phyloP scores from a whole-genome alignment of 2,888 invertebrate genomes.

The Orthonevra nobilis region DNA sequence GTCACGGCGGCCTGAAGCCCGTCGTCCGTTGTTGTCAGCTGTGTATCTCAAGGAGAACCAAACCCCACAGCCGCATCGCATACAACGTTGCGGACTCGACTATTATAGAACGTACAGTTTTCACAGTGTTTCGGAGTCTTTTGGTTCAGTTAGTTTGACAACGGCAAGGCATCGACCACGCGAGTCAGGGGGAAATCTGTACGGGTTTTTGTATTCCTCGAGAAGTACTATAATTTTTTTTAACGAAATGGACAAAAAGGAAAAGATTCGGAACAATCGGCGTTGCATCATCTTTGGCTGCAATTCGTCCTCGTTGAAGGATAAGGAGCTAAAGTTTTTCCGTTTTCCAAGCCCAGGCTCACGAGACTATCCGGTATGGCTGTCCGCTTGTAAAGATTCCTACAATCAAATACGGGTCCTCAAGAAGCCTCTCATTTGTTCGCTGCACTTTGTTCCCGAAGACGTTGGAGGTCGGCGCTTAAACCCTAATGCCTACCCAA shows the following conservation, averaged over 20 bases:
- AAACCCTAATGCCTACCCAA: slow-evolving; percentile 76
- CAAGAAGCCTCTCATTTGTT: slow-evolving; percentile 78
- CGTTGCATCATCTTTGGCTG: slow-evolving; percentile 79
- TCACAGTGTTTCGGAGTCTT: slow-evolving; percentile 59
- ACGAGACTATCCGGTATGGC: slow-evolving; percentile 77
- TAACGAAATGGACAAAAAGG: slow-evolving; percentile 32
- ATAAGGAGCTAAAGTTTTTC: slow-evolving; percentile 78
- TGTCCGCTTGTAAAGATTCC: slow-evolving; percentile 78
- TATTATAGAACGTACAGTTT: slow-evolving; percentile 58
- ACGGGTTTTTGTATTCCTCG: slow-evolving; percentile 9
- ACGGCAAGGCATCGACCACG: slow-evolving; percentile 40
- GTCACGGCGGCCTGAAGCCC: slow-evolving; percentile 70
- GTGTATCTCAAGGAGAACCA: slow-evolving; percentile 64
- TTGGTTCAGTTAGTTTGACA: slow-evolving; percentile 60
- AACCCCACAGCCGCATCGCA: too few species aligned
- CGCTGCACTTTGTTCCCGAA: slow-evolving; percentile 77
- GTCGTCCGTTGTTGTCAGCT: slow-evolving; percentile 46
- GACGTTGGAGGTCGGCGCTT: slow-evolving; percentile 76
- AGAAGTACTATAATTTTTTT: too few species aligned
- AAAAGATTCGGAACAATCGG: slow-evolving; percentile 76
- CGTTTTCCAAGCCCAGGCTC: slow-evolving; percentile 78
- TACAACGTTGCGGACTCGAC: slow-evolving; percentile 51
- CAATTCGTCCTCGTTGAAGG: slow-evolving; percentile 77
- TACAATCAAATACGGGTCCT: slow-evolving; percentile 77
- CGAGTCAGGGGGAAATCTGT: slow-evolving; percentile 29